Conservation (phyloP, 2,113 vertebrate species). For the Phaetusa simplex region DNA sequence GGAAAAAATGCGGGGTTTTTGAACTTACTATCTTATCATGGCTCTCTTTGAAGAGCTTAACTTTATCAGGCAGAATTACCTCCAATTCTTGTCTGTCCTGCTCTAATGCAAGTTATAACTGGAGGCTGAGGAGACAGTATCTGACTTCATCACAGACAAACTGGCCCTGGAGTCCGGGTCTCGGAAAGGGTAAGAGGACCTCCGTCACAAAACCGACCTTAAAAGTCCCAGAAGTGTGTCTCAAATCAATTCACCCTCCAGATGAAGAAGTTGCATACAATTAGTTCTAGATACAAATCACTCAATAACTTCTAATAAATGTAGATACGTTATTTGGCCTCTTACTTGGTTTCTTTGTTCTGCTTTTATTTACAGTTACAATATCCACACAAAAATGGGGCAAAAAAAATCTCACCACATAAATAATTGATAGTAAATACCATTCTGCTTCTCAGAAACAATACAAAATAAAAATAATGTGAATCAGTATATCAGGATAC, state of each 20-base stretch:
- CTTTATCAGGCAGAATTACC: neutral
- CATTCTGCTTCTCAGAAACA: neutral
- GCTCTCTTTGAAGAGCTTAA: neutral
- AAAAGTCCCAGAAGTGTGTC: neutral
- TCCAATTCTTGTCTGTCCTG: neutral
- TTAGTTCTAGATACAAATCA: neutral
- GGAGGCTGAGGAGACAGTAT: neutral
- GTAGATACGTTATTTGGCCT: neutral
- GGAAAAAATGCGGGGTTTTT: rapidly evolving
- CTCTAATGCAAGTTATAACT: neutral
- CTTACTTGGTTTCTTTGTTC: neutral
- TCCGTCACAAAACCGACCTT: neutral
- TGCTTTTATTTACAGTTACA: neutral
- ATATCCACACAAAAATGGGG: neutral
- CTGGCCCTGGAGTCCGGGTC: neutral
- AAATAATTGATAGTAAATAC: neutral
- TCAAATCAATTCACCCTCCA: neutral
- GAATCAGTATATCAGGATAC: neutral
- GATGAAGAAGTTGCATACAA: neutral
- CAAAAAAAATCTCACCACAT: neutral
- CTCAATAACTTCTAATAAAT: neutral
- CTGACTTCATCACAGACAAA: neutral
- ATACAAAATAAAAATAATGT: neutral
- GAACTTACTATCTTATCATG: neutral
- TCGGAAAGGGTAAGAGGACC: neutral